These are phyloP conservation scores for Leptinotarsa rubiginosa DNA, from an alignment of 2,888 invertebrate genomes.

Conservation along the genomic window DNA sequence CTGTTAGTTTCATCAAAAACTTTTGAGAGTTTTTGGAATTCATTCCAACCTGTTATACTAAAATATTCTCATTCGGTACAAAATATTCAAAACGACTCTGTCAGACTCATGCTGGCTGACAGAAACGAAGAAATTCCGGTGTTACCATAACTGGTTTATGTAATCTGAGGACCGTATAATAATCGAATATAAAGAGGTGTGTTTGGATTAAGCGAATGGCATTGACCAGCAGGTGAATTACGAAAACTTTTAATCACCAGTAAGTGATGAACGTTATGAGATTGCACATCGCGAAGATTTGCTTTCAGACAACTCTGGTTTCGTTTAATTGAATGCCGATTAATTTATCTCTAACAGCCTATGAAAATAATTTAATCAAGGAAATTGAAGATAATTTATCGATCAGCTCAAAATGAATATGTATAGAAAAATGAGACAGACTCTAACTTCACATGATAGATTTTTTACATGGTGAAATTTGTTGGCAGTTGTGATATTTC, in stretches of 20 bases:
- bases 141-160: constrained; percentile 5
- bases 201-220: constrained; percentile 12
- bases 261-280: neutral
- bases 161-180: constrained; percentile 16
- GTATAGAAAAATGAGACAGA: no score
- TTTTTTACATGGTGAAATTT: no score
- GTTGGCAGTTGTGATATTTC: no score
- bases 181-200: constrained; percentile 12
- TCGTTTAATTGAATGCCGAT: neutral
- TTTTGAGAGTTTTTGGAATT: neutral
- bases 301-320: neutral
- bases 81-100: neutral
- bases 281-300: neutral
- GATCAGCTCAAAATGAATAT: neutral
- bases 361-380: neutral
- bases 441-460: no score
- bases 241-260: neutral
- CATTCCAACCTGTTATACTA: neutral
- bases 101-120: neutral
- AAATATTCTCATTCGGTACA: neutral
- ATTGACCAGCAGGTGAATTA: constrained; percentile 10
- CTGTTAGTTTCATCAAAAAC: no score
- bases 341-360: neutral
- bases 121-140: constrained; percentile 14
- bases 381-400: neutral